Base-by-base conservation (phyloP, 1,140 invertebrate genomes). In the Panagrolaimus sp. region DNA sequence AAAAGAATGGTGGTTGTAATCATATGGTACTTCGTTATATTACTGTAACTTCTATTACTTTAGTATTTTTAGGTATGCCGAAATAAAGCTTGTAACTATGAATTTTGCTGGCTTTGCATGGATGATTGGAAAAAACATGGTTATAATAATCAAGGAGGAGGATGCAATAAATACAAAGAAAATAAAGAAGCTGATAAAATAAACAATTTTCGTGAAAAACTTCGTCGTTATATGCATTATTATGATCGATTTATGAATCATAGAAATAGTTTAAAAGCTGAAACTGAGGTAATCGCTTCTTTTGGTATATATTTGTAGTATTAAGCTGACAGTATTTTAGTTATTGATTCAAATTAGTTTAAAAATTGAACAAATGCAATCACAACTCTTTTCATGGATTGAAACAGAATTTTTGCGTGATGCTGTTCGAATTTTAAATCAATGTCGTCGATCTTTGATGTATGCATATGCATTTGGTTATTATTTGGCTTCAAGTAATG, bases 181-280 rank as follows among this genome's bases (percentile, higher is more conserved):
- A 7, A 38, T 38, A 38, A 38, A 38, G 7, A 38, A 4, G 31
- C 31, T 38, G 31, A 38, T 38, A 38, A 38, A 38, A 7, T 7
- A 38, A 38, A 38, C 7, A 38, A 38, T 2, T 38, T 38, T 38
- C 31, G 31, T 38, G 31, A 38, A 38, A 2, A 38, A 38, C 7
- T 38, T 4, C 31, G 31, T 7, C 31, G 31, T 74, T 98, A 98
- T 85, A 86, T 98, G 65, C 96, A 97, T 86, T 98, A 98, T 85
- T 98, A 93, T 84, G 97, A 98, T 87, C 89, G 95, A 63, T 97
- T 96, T 84, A 96, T 97, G 92, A 98, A 98, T 87, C 95, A 98
- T 85, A 94, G 96, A 92, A 93, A 97, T 84, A 95, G 92, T 72
- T 87, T 98, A 72, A 94, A 95, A 85, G 95, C 98, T 86, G 95